A percentile compares a stretch with the other conserved stretches of the same genome.
Conservation (phyloP, 2,113 vertebrate genomes). For the Eptesicus fuscus region DNA sequence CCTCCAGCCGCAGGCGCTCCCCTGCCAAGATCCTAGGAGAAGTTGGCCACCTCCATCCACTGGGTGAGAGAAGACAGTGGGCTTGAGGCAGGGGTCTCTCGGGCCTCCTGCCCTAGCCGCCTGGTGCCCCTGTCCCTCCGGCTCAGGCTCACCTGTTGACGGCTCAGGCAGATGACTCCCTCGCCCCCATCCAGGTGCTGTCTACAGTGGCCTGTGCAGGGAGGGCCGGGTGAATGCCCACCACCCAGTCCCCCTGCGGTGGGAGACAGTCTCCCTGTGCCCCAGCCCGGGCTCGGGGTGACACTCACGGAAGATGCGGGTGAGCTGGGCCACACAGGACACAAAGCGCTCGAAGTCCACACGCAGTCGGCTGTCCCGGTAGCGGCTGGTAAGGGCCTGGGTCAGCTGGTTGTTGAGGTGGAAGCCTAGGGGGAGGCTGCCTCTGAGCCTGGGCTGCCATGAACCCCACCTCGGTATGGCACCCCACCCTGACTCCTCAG, state of each 20-base stretch:
- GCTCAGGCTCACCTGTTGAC: conserved; percentile 53
- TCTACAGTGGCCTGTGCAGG: conserved; percentile 65
- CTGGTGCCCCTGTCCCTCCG: accelerated
- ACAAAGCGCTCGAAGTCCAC: conserved; percentile 63
- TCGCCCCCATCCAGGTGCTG: conserved; percentile 42
- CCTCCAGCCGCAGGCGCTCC: not conserved
- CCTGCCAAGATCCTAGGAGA: conserved; percentile 19
- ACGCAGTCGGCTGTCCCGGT: conserved; percentile 60
- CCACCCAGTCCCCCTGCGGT: accelerated
- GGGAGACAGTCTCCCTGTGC: accelerated
- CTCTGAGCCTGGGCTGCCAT: not conserved
- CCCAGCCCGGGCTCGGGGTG: accelerated
- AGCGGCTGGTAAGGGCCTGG: conserved; percentile 66
- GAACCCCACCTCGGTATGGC: not conserved
- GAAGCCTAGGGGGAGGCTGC: conserved; percentile 35
- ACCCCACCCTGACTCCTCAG: not conserved
- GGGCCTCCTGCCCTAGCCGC: accelerated
- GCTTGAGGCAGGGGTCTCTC: not conserved
- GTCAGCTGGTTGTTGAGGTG: conserved; percentile 75
- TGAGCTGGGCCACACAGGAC: conserved; percentile 60
- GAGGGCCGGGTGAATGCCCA: not conserved
- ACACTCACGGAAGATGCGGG: conserved; percentile 64
- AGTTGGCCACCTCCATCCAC: conserved; percentile 65
- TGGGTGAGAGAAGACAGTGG: not conserved
- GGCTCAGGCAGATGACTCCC: conserved; percentile 64